Conservation (phyloP, 2,797 vertebrate genomes). For the Aldrovandia affinis region DNA sequence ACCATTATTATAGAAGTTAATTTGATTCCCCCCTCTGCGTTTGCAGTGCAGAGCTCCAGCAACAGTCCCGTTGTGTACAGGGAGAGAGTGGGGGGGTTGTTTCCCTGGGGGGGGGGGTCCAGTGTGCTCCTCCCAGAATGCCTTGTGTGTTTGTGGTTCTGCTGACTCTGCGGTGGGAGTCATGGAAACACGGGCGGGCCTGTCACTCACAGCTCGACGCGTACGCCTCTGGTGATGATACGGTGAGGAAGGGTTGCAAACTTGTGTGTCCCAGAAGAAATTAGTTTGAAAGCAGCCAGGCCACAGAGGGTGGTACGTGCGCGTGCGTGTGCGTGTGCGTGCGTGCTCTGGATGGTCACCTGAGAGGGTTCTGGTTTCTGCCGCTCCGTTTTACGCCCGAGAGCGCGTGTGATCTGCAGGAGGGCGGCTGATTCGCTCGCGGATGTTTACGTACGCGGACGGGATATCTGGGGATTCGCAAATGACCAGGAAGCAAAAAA, state of each 20-base stretch:
- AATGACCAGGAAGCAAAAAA: too few species aligned
- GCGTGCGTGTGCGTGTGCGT: neutral
- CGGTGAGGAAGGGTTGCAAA: neutral
- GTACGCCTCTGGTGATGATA: neutral
- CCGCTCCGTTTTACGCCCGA: neutral
- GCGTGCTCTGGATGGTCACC: neutral
- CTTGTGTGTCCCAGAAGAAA: neutral
- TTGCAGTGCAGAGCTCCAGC: too few species aligned
- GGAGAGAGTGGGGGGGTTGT: neutral
- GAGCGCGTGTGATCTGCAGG: neutral
- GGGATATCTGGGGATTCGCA: neutral
- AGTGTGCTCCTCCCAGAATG: neutral
- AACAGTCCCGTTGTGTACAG: neutral
- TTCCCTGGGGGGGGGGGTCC: neutral
- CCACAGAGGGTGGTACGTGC: neutral
- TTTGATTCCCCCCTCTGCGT: neutral
- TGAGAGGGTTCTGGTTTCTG: too few species aligned
- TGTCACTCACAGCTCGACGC: neutral
- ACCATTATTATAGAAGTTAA: conserved; percentile 5
- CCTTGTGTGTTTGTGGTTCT: too few species aligned
- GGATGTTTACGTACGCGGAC: neutral
- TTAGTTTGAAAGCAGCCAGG: neutral
- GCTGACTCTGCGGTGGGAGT: neutral
- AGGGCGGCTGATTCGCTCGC: neutral
- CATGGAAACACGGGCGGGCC: neutral